Evolutionary conservation across 2,888 invertebrate genomes (phyloP).

Genomic region (Sinohyriopsis cumingii): DNA sequence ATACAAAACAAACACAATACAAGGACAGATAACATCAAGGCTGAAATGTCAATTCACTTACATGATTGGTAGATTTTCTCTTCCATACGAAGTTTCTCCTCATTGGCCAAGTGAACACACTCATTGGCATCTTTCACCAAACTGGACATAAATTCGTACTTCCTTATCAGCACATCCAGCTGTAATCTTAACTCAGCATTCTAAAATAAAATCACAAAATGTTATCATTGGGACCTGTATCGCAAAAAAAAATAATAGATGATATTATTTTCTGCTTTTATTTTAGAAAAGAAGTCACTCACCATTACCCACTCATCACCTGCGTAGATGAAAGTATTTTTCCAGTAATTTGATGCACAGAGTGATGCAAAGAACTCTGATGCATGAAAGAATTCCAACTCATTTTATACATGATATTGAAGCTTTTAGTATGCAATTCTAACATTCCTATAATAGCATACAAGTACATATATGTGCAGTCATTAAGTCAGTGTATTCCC

Average conservation of each 20-base stretch:
- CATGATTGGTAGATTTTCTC: slow-evolving; percentile 53
- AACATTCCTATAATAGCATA: too few relatives aligned
- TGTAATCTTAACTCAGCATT: slow-evolving; percentile 30
- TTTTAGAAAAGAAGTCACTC: too few relatives aligned
- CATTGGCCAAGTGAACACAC: slow-evolving; percentile 40
- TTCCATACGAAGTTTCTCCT: slow-evolving; percentile 46
- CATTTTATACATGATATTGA: neutral
- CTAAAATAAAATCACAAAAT: slow-evolving; percentile 16
- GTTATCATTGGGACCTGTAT: too few relatives aligned
- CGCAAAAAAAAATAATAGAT: neutral
- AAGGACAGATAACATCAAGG: neutral
- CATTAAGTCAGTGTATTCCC: too few relatives aligned
- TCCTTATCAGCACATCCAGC: slow-evolving; percentile 22
- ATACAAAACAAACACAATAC: slow-evolving; percentile 2
- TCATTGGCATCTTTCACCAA: slow-evolving; percentile 43
- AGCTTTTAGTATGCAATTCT: too few relatives aligned
- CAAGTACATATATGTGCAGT: too few relatives aligned
- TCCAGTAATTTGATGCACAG: slow-evolving; percentile 23
- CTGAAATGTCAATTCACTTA: slow-evolving; percentile 29
- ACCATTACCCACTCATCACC: too few relatives aligned
- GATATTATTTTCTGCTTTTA: too few relatives aligned
- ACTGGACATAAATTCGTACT: slow-evolving; percentile 38
- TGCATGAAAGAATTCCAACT: neutral
- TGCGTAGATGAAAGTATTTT: too few relatives aligned
- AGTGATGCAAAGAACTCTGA: slow-evolving; percentile 4